phyloP scores from a whole-genome alignment of 2,888 invertebrate genomes.

The Octonoba sinensis region DNA sequence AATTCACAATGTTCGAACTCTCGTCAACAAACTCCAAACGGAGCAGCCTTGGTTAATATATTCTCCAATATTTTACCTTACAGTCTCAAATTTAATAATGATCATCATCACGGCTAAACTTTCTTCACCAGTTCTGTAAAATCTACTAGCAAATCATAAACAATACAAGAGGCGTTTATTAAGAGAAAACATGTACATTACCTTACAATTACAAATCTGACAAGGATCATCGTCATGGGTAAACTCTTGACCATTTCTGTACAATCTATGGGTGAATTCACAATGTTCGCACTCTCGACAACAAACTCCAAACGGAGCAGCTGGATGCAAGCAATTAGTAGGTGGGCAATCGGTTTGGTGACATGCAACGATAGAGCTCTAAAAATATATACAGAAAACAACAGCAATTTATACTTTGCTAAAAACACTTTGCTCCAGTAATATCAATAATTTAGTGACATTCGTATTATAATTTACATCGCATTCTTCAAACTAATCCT shows the following conservation, averaged over 20 bases:
- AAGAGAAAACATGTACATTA: neutral
- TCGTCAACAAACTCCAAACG: constrained; percentile 60
- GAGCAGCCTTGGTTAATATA: no score
- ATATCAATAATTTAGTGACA: no score
- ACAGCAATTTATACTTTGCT: no score
- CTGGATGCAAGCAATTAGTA: constrained; percentile 41
- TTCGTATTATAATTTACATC: no score
- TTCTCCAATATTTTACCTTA: no score
- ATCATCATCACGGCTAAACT: no score
- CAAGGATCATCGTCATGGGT: constrained; percentile 56
- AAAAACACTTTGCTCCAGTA: no score
- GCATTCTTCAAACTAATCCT: no score
- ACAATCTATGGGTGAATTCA: constrained; percentile 54
- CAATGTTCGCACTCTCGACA: constrained; percentile 60
- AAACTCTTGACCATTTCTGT: constrained; percentile 60
- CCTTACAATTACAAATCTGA: constrained; percentile 57
- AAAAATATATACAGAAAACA: neutral
- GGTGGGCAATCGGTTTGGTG: constrained; percentile 28
- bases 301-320: constrained; percentile 60
- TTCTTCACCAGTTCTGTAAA: no score
- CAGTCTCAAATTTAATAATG: no score
- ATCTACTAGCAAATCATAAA: no score
- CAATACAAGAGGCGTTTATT: no score
- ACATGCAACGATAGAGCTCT: constrained; percentile 39
- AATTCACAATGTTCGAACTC: constrained; percentile 61